Base-by-base conservation (phyloP, 2,888 invertebrate genomes). In the Plagodis pulveraria region DNA sequence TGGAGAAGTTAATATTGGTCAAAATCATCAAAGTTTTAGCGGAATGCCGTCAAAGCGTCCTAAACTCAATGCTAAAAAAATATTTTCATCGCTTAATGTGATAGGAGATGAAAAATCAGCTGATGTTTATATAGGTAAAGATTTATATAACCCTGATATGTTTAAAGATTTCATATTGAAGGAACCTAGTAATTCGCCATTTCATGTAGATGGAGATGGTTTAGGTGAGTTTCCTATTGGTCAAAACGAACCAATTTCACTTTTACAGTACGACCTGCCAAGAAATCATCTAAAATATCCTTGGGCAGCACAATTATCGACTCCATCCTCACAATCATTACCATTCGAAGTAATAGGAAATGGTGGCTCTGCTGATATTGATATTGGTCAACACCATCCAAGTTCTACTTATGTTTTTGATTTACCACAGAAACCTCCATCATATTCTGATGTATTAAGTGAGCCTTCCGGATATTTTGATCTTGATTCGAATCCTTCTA, bases 141-240 rank as follows among this genome's bases (percentile, higher is more conserved):
- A 10, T 40, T 10, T 10, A 40, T 10, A 40, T 10, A 40, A 10
- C 10, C 40, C 40, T 40, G 5, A 5, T 8, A 10, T 40, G 1
- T 36, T 4, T 22, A 22, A 22, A 22, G 22, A 22, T 22, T 2
- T 4, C 4, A 22, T 22, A 4, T 22, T 22, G 22, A 22, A 36
- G 5, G 9, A 36, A 6, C 36, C 46, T 22, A 48, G 10, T 5
- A 41, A 9, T 34, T 22, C 10, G n/a, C 35, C 35, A n/a, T 48
- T 54, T 34, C n/a, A 42, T 5, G n/a, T 35, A 22, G 32, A 41
- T n/a, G 55, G 38, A 2, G 55, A 55, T 38, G 38, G 36, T 36
- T 49, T 38, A 11, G 22, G 38, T 40, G 40, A 50, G 22, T 11
- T 45, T 42, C 9, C 12, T 43, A 32, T 40, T 50, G 36, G 6